These are phyloP conservation scores for Cydia splendana DNA, from an alignment of 1,140 invertebrate genomes.

Conservation along the genomic window DNA sequence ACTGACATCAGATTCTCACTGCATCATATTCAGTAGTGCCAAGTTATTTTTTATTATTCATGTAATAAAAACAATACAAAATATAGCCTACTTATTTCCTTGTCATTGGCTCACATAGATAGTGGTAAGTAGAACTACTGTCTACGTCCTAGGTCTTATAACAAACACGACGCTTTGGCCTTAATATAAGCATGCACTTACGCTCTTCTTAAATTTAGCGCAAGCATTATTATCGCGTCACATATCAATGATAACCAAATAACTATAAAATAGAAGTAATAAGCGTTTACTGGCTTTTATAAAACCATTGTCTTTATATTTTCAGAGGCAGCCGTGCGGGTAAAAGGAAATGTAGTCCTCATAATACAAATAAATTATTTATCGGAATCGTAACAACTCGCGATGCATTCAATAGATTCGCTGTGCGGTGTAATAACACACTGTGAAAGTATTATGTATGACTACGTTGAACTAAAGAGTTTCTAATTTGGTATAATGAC, in stretches of 20 bases:
- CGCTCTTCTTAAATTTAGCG: background rate
- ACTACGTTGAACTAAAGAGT: background rate
- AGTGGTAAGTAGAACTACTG: background rate
- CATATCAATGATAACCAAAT: background rate
- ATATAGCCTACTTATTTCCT: background rate
- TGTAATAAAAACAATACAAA: background rate
- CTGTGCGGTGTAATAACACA: background rate
- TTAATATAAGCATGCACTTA: background rate
- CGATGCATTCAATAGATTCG: background rate
- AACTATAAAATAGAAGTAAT: background rate
- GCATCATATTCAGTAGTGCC: too few relatives aligned
- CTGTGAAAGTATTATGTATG: background rate
- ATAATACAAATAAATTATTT: conserved; percentile 15
- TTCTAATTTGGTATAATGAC: too few relatives aligned
- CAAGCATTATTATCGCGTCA: background rate
- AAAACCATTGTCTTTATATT: background rate
- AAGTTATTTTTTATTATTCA: background rate
- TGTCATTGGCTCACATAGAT: background rate
- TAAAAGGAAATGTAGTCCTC: conserved; percentile 8
- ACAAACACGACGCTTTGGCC: background rate
- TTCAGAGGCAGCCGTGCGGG: background rate
- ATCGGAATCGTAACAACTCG: conserved; percentile 11
- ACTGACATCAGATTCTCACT: too few relatives aligned
- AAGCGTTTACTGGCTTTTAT: background rate
- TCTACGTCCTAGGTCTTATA: background rate